These are phyloP conservation scores for Eueides isabella DNA, from an alignment of 1,140 invertebrate genomes.

Conservation along the genomic window DNA sequence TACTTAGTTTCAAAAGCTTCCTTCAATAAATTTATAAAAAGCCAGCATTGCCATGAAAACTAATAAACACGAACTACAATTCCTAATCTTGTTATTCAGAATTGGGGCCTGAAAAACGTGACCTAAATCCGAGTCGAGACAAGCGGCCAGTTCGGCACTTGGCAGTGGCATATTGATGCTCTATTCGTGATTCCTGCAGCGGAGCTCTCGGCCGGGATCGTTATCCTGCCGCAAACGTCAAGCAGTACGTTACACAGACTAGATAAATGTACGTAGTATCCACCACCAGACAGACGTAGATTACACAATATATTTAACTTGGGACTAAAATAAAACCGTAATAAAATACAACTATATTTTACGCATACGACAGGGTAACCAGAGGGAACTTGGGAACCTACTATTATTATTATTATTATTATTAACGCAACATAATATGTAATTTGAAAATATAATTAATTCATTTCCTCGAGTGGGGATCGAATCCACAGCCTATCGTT, in stretches of 20 bases:
- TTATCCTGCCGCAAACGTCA: slow-evolving; percentile 12
- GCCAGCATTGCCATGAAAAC: background rate
- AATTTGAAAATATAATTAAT: too few species aligned
- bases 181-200: slow-evolving; percentile 9
- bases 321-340: background rate
- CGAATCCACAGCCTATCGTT: too few species aligned
- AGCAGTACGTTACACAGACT: slow-evolving; percentile 14
- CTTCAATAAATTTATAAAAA: background rate
- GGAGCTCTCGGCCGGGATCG: background rate
- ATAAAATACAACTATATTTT: background rate
- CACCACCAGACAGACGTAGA: background rate
- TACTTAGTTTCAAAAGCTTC: background rate
- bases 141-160: background rate
- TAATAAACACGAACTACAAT: slow-evolving; percentile 7
- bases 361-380: too few species aligned
- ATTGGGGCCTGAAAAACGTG: slow-evolving; percentile 12
- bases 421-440: too few species aligned
- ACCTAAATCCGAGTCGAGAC: slow-evolving; percentile 14
- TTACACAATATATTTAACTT: background rate
- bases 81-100: slow-evolving; percentile 2
- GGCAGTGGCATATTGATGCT: slow-evolving; percentile 10
- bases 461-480: too few species aligned
- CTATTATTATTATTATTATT: too few species aligned
- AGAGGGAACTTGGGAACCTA: too few species aligned
- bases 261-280: slow-evolving; percentile 8